These are phyloP conservation scores for Prinia subflava DNA, from an alignment of 2,113 vertebrate species.

Conservation along the genomic window DNA sequence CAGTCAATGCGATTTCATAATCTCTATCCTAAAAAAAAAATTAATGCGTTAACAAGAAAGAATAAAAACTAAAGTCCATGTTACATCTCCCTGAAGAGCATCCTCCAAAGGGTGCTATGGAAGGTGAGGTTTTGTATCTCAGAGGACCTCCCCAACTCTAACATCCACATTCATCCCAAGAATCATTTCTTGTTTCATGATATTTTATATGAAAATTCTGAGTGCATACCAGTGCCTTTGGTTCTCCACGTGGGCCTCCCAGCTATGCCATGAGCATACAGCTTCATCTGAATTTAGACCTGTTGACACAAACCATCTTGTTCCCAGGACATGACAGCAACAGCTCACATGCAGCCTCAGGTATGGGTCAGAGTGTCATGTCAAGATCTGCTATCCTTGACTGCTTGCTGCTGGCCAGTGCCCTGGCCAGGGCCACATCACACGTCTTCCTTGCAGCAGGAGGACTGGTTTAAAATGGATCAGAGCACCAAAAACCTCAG, in stretches of 20 bases:
- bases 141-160: background rate
- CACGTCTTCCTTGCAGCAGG: background rate
- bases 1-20: constrained; percentile 21
- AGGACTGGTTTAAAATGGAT: background rate
- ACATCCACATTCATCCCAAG: background rate
- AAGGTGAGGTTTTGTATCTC: background rate
- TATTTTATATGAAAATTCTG: background rate
- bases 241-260: background rate
- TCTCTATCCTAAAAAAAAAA: background rate
- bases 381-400: background rate
- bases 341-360: background rate
- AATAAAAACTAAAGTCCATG: background rate
- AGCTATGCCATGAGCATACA: background rate
- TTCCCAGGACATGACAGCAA: background rate
- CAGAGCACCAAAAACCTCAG: background rate
- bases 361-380: background rate
- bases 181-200: background rate
- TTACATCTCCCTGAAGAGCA: background rate
- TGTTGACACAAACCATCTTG: background rate
- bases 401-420: background rate
- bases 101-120: background rate
- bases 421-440: background rate
- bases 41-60: background rate
- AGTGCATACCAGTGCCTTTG: background rate
- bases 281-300: background rate